phyloP scores from a whole-genome alignment of 2,888 invertebrate species.

The Tanypteryx hageni region DNA sequence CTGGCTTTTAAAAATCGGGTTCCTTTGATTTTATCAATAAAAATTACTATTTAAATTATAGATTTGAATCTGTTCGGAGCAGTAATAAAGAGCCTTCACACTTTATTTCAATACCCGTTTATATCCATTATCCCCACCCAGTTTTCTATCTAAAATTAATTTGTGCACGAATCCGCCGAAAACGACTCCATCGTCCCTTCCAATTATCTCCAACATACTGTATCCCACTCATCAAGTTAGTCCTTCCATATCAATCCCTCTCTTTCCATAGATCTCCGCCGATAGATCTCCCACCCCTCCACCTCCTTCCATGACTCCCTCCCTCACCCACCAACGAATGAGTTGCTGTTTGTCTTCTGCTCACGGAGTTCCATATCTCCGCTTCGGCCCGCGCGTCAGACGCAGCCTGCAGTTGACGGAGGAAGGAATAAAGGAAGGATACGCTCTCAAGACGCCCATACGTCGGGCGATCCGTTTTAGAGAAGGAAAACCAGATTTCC shows the following conservation, averaged over 20 bases:
- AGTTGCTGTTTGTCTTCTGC: background rate
- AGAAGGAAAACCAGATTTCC: slow-evolving; percentile 44
- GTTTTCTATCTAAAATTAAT: too few relatives aligned
- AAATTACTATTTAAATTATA: too few relatives aligned
- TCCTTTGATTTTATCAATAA: too few relatives aligned
- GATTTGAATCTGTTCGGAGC: too few relatives aligned
- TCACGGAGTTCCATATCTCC: background rate
- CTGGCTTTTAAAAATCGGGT: too few relatives aligned
- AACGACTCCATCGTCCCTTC: background rate
- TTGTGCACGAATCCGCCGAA: too few relatives aligned
- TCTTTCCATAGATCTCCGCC: background rate
- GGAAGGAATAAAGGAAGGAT: too few relatives aligned
- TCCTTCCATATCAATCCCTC: background rate
- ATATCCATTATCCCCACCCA: too few relatives aligned
- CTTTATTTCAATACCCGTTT: too few relatives aligned
- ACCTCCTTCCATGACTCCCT: too few relatives aligned
- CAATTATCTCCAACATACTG: background rate
- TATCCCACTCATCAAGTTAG: background rate
- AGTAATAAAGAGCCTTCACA: too few relatives aligned
- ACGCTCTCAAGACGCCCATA: background rate
- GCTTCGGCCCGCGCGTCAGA: background rate
- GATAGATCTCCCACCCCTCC: background rate
- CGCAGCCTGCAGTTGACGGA: background rate
- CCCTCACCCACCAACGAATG: too few relatives aligned
- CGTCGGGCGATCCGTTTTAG: slow-evolving; percentile 7